Percentiles rank a stretch among this genome's conserved stretches.
Conservation (phyloP, 2,113 vertebrate species). For the Rana temporaria region DNA sequence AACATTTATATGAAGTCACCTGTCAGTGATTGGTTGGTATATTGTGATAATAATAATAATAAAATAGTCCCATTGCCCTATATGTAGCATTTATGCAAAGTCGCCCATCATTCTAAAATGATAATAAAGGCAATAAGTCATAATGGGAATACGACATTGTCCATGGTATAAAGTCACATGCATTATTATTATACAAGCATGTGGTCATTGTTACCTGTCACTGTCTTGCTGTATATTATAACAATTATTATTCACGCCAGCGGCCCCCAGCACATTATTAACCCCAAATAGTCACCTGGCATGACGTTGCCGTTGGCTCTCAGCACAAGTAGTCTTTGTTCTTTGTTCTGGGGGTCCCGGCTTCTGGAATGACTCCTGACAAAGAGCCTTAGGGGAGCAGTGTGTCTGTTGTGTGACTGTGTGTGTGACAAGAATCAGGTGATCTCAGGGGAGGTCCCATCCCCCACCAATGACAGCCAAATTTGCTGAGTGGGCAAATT, state of each 20-base stretch:
- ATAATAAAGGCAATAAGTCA: no score
- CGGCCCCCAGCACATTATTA: background rate
- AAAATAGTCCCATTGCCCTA: no score
- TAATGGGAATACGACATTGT: no score
- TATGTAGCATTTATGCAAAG: no score
- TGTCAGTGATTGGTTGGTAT: background rate
- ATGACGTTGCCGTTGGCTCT: background rate
- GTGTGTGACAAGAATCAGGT: slow-evolving; percentile 29
- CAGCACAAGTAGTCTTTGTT: slow-evolving; percentile 32
- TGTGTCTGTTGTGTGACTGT: background rate
- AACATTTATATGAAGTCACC: background rate
- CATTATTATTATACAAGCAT: no score
- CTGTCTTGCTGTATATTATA: background rate
- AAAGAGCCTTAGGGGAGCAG: slow-evolving; percentile 33
- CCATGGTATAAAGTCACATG: no score
- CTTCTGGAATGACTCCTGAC: slow-evolving; percentile 16
- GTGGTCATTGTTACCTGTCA: no score
- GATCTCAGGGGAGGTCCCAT: slow-evolving; percentile 20
- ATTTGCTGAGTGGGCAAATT: slow-evolving; percentile 38
- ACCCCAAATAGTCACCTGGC: slow-evolving; percentile 37
- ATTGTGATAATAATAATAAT: background rate
- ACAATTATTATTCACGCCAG: no score
- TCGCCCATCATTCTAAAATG: no score
- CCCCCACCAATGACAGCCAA: slow-evolving; percentile 7
- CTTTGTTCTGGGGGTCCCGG: background rate